These are phyloP conservation scores for Diogma glabrata DNA, from an alignment of 2,888 invertebrate genomes.

Conservation along the genomic window DNA sequence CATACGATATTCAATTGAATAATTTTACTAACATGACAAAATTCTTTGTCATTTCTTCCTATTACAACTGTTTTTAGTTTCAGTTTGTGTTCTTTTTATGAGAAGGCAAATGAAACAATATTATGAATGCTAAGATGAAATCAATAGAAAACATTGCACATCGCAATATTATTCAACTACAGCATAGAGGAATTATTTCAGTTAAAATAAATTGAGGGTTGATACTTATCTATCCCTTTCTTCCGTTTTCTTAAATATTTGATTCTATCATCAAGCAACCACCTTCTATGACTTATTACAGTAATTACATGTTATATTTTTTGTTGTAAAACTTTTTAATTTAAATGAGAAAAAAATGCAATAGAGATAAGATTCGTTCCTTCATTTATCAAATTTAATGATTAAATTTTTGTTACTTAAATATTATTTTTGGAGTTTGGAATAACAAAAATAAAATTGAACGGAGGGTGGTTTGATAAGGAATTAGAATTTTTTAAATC, in stretches of 20 bases:
- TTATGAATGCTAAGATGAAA: constrained; percentile 7
- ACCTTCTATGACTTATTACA: constrained; percentile 4
- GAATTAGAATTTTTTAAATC: too few species aligned
- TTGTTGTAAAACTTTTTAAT: too few species aligned
- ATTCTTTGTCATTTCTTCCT: constrained; percentile 5
- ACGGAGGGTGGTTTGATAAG: too few species aligned
- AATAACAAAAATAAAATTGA: constrained; percentile 4
- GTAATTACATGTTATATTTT: neutral
- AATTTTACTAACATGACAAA: too few species aligned
- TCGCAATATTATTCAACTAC: neutral
- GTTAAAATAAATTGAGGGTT: constrained; percentile 3
- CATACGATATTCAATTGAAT: too few species aligned
- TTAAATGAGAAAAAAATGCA: too few species aligned
- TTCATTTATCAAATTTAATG: constrained; percentile 9
- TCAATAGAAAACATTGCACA: too few species aligned
- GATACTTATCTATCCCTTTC: neutral
- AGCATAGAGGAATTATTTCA: too few species aligned
- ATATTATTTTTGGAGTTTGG: neutral
- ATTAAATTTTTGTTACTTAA: neutral
- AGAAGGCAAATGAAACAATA: constrained; percentile 8
- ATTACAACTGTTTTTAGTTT: neutral
- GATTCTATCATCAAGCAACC: constrained; percentile 1
- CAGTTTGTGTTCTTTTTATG: neutral
- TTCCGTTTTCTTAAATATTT: neutral
- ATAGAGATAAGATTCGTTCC: constrained; percentile 5